Base-by-base conservation (phyloP, 2,797 vertebrate genomes). In the Chaunax sp. region DNA sequence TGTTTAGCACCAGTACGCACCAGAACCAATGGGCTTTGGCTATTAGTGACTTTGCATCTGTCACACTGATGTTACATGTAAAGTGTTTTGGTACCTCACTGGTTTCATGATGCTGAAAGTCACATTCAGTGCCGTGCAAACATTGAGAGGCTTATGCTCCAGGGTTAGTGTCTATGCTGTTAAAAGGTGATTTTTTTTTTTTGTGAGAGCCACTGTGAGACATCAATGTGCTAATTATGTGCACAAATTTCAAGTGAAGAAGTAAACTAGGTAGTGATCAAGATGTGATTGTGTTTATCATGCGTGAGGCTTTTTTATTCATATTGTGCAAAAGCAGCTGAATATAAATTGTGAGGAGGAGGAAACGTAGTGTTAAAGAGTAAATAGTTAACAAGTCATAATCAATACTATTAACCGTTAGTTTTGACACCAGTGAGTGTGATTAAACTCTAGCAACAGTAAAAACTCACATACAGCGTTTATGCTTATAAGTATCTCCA, bases 261-360 rank as follows among this genome's bases (percentile, higher is more conserved):
- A 1, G 35, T 47, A n/a, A 72, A 78, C 51, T 54, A 81, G 40
- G 75, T 81, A 72, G 85, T 91, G 85, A 83, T 68, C 11, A 53
- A 72, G 57, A 20, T 0, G 40, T 64, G 59, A 60, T 62, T 71
- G 69, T 69, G 20, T 51, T 70, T 49, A 71, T 61, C 43, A 50
- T 71, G 81, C 82, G 87, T 59, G 37, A 75, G 25, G 66, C 60
- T 65, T 82, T 43, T 72, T 63, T 74, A 40, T 74, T 58, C 19
- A 56, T 38, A 19, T 72, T 90, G 87, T 90, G 87, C 88, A 88
- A 92, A 88, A 86, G 69, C 64, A 69, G 82, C 83, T 15, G 15
- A 83, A 84, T 14, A 38, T 3, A 8, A 82, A 76, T 44, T 37
- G 76, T 82, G 75, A 79, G 20, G 30, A 44, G 1, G 12, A 70